Evolutionary conservation across 2,113 vertebrate genomes (phyloP), one percentile per base, ranked within the genome.

Genomic region (Acrocephalus arundinaceus): DNA sequence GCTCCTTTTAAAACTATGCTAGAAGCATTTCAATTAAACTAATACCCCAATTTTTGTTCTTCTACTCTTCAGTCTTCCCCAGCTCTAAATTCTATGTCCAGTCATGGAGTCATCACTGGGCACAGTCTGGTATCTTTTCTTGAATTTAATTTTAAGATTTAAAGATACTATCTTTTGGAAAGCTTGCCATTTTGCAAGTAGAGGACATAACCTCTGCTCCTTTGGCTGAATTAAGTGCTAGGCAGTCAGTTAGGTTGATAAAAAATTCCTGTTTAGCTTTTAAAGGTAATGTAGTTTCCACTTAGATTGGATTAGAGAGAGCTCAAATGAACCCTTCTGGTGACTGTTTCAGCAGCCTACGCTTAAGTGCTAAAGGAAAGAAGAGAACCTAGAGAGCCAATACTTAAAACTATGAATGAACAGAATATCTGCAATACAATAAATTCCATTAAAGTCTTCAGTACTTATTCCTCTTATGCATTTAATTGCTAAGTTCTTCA

Each of bases 31-130:
- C 3, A 45, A 30, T 33, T 39, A 28, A 89, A 72, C 17, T 33
- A 82, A 15, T 35, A 88, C n/a, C 8, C 13, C 46, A 9, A 14
- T 58, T 77, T 76, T 10, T 90, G 31, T 52, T 73, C 13, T 71
- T 77, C 70, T 25, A 48, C 19, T 75, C 16, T 74, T 63, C 51
- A 68, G 41, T 52, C 22, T 52, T 74, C 25, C 27, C 11, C 37
- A 89, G 6, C 11, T 68, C 33, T 82, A 49, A 68, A 72, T 79
- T 77, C 41, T 55, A 18, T 24, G 22, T 24, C 13, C 49, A n/a
- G 2, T 51, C 43, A 82, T 1, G 2, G 46, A 90, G 30, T 30
- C 0, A 0, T 80, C 83, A 62, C 27, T 67, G 22, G 30, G 19
- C 55, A 70, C 2, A 92, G 20, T 41, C 37, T 58, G 25, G 4